Evolutionary conservation across 1,140 invertebrate species (phyloP), one percentile per base, ranked within the genome.

Genomic region (Drosophila santomea): DNA sequence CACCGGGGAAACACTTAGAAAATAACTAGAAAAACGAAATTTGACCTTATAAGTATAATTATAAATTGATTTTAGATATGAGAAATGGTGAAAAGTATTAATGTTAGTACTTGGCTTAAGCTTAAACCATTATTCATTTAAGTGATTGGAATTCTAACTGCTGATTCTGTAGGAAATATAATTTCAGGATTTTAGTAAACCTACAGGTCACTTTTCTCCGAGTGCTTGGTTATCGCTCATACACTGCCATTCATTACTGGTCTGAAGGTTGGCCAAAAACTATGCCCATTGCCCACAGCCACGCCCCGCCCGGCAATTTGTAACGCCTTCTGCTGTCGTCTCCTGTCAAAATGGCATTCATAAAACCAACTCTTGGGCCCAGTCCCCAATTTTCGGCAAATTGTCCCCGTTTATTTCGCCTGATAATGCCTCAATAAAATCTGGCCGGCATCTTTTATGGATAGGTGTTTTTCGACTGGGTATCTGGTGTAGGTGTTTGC

Each of bases 361-460:
- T 88, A 88, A 88, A 88, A 88, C 60, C 23, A 25, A 32, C 61
- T 48, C 36, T 23, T 62, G 10, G 10, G 58, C 68, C 63, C 63
- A 67, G 64, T 60, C 68, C 50, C 44, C 72, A 55, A 77, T 68
- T 64, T 50, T 58, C 75, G 62, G 62, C 79, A 88, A 88, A 88
- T 83, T 83, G 83, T 88, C 52, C 58, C 66, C 75, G 86, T 89
- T 89, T 89, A 86, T 89, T 88, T 89, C 61, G 63, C 67, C 83
- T 83, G 83, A 88, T 88, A 88, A 88, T 88, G 83, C 79, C 83
- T 80, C 83, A 88, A 88, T 88, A 88, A 88, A 88, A 88, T 88
- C 79, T 83, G 62, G 44, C 55, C 64, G 79, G 57, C 78, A 78
- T 67, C 58, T 68, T 62, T 58, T 64, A 48, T 44, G 54, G 48